Conservation (phyloP, 2,888 invertebrate genomes). For the Oscheius sp. region DNA sequence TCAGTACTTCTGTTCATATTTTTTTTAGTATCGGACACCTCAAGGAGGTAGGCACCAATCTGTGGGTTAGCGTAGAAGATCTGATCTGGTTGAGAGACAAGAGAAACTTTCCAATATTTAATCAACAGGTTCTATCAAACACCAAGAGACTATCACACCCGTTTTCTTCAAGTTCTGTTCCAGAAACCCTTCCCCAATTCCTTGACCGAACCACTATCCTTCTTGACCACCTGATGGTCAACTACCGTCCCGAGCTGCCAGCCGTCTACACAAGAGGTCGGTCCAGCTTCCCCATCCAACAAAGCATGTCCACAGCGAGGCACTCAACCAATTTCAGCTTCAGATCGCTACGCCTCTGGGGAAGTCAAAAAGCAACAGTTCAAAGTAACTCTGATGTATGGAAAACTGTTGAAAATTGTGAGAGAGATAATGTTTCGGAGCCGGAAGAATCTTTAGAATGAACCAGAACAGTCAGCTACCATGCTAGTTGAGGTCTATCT, state of each 20-base stretch:
- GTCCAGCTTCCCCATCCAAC: background rate
- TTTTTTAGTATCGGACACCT: too few relatives aligned
- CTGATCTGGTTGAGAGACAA: too few relatives aligned
- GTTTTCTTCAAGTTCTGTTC: background rate
- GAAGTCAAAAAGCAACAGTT: conserved; percentile 6
- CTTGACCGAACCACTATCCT: conserved; percentile 3
- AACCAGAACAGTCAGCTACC: conserved; percentile 18
- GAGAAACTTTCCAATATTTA: too few relatives aligned
- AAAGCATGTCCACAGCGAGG: background rate
- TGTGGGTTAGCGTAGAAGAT: too few relatives aligned
- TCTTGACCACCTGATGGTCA: conserved; percentile 7
- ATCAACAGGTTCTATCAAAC: too few relatives aligned
- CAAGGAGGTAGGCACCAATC: too few relatives aligned
- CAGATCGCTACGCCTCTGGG: conserved; percentile 14
- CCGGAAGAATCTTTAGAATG: conserved; percentile 1
- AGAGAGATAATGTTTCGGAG: background rate
- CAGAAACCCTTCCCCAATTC: conserved; percentile 12
- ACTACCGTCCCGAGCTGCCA: conserved; percentile 18
- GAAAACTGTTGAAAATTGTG: conserved; percentile 15
- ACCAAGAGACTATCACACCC: too few relatives aligned
- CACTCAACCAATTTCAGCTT: conserved; percentile 24
- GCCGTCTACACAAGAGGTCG: conserved; percentile 20
- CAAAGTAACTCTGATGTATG: conserved; percentile 21
- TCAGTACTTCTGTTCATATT: too few relatives aligned
- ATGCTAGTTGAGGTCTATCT: conserved; percentile 16